Evolutionary conservation across 2,888 invertebrate genomes (phyloP), one percentile per base, ranked within the genome.

Genomic region (Lasioglossum vierecki): DNA sequence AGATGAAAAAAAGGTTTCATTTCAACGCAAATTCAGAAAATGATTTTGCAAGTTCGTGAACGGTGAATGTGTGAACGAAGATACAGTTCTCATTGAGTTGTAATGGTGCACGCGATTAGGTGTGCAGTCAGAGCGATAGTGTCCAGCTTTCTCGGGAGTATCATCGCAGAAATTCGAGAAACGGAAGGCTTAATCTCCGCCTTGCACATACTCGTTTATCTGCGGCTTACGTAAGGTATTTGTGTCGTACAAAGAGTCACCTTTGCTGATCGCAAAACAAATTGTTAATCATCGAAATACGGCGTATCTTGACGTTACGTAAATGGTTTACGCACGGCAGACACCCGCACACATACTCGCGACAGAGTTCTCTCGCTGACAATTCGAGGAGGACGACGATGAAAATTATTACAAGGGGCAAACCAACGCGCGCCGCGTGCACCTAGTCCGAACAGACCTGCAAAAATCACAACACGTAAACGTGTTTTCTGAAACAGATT

Each of bases 241-340:
- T 94, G 93, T 94, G 94, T 90, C 92, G 91, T 89, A 92, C 90
- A 92, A 93, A 94, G 94, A 95, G 94, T 94, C 95, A 94, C 94
- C 94, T 94, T 94, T 93, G 91, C 91, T 93, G 93, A 94, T 94
- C 94, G 93, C 94, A 93, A 93, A 94, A 94, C 93, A 94, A 94
- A 94, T 95, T 94, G 94, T 94, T 94, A 94, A 94, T 94, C 94
- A 93, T 94, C 94, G 93, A 95, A 94, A 94, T 92, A 92, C 92
- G 93, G 92, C 93, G 92, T 94, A 93, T 94, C 92, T 87, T 86
- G 84, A n/a, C 80, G 91, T 94, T 94, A 94, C 93, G 93, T 94
- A 94, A 94, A 93, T 88, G 88, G 84, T 91, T 91, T 91, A 91
- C 89, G 91, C 88, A 89, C 80, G 74, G 63, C 76, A 88, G 86